A percentile compares a stretch with the other conserved stretches of the same genome.
Evolutionary conservation across 1,140 invertebrate genomes (phyloP).

Genomic region (Formica selysi): DNA sequence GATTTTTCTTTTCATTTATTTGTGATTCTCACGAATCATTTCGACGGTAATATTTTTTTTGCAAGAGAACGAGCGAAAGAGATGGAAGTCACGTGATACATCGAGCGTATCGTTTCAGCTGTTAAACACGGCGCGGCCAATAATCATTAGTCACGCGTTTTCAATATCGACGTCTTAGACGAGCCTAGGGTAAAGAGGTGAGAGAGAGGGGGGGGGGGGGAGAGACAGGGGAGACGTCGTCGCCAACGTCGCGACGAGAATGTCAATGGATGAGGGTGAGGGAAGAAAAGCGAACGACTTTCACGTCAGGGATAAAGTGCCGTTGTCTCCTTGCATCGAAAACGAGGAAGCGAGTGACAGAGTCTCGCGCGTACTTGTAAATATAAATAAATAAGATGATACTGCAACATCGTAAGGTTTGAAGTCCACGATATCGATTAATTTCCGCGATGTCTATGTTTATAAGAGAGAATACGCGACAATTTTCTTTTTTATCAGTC

Average conservation of each 20-base stretch:
- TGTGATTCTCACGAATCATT: neutral
- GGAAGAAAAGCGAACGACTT: constrained; percentile 49
- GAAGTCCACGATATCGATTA: constrained; percentile 8
- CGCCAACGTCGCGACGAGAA: constrained; percentile 68
- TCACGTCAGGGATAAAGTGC: constrained; percentile 58
- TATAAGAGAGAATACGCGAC: neutral
- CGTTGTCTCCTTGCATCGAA: constrained; percentile 49
- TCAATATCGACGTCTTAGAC: constrained; percentile 78
- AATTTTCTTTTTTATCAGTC: neutral
- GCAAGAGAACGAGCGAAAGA: neutral
- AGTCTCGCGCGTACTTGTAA: constrained; percentile 23
- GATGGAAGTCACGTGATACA: constrained; percentile 42
- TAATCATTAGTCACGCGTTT: constrained; percentile 82
- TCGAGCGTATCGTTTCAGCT: constrained; percentile 43
- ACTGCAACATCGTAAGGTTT: neutral
- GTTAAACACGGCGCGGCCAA: constrained; percentile 69
- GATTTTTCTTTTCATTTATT: too few relatives aligned
- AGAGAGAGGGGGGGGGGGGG: too few relatives aligned
- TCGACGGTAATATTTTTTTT: neutral
- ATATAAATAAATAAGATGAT: constrained; percentile 50
- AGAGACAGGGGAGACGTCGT: constrained; percentile 29
- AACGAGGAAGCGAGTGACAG: constrained; percentile 36
- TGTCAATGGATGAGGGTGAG: constrained; percentile 63
- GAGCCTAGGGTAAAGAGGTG: neutral
- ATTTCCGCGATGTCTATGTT: neutral